Evolutionary conservation across 64 coral and sea anemone species (phyloP).

Genomic region (Actinia tenebrosa): DNA sequence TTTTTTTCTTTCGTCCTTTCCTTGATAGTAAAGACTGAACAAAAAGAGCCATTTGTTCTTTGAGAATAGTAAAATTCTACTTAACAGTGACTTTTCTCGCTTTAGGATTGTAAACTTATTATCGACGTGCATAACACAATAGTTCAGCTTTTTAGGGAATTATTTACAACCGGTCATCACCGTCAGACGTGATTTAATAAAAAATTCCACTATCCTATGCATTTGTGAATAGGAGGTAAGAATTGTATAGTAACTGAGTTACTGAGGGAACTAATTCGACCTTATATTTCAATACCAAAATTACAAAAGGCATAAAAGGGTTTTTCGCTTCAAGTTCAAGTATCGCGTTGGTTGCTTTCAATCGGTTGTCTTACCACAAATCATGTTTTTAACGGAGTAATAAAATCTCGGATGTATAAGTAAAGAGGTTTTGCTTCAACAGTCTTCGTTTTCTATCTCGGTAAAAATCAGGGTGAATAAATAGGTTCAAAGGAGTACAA

Average conservation of each 20-base stretch:
- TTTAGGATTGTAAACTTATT: neutral
- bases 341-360: neutral
- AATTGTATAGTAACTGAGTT: neutral
- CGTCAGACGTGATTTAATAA: neutral
- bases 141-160: neutral
- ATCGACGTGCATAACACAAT: neutral
- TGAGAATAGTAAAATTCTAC: neutral
- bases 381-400: conserved; percentile 4
- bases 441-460: neutral
- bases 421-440: neutral
- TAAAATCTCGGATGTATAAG: neutral
- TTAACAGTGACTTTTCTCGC: conserved; percentile 14
- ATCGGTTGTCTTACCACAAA: conserved; percentile 17
- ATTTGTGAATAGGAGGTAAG: neutral
- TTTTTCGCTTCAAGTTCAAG: neutral
- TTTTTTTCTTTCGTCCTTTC: neutral
- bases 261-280: neutral
- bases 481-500: neutral
- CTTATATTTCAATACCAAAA: neutral
- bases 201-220: conserved; percentile 1
- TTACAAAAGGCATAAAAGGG: neutral
- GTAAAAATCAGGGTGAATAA: neutral
- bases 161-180: neutral
- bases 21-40: neutral
- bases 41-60: neutral